Conservation (phyloP, 2,888 invertebrate genomes). For the Hydroisotoma schaefferi region DNA sequence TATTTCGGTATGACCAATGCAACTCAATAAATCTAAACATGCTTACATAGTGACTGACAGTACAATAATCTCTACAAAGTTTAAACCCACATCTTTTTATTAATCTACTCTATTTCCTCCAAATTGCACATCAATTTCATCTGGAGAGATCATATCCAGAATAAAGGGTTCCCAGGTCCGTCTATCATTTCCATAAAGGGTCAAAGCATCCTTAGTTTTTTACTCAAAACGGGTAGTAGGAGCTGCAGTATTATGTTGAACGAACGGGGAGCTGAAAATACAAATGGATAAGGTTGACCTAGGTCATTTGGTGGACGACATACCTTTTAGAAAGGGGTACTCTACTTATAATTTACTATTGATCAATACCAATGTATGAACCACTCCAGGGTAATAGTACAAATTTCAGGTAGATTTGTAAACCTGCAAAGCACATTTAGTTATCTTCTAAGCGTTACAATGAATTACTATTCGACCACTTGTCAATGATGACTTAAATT, state of each 20-base stretch:
- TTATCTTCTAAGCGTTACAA: background rate
- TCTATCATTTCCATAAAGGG: background rate
- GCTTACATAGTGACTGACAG: too few species aligned
- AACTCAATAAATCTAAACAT: too few species aligned
- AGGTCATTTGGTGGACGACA: background rate
- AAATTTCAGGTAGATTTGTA: background rate
- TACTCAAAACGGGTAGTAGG: background rate
- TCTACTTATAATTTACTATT: conserved; percentile 2
- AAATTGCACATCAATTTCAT: background rate
- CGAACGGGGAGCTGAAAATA: background rate
- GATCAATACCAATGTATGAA: background rate
- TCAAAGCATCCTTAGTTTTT: background rate
- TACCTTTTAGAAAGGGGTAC: too few species aligned
- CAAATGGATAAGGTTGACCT: background rate
- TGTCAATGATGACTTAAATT: background rate
- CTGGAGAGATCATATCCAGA: background rate
- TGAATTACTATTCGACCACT: background rate
- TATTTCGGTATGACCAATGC: too few species aligned
- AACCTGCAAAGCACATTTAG: background rate
- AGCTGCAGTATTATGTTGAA: background rate
- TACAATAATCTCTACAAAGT: too few species aligned
- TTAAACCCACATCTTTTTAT: too few species aligned
- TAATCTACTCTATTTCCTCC: background rate
- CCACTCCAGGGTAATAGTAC: background rate
- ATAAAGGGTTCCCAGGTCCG: background rate